A percentile compares a stretch with the other conserved stretches of the same genome.
phyloP scores from a whole-genome alignment of 2,113 vertebrate species.

The Thunnus thynnus region DNA sequence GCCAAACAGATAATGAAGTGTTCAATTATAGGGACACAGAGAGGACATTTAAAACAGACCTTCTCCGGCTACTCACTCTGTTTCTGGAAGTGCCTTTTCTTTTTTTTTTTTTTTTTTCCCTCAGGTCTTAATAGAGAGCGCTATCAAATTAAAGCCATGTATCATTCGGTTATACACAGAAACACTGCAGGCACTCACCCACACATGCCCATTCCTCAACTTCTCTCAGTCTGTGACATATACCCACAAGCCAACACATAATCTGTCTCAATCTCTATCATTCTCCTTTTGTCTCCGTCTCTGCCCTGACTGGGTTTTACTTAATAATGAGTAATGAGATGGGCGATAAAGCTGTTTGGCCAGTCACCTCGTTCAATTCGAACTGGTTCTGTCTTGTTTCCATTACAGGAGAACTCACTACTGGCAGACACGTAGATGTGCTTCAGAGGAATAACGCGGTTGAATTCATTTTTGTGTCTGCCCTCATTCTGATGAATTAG shows the following conservation, averaged over 20 bases:
- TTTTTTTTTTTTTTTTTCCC: not conserved
- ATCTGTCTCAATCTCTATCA: slow-evolving; percentile 52
- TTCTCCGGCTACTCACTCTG: slow-evolving; percentile 61
- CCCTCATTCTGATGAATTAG: slow-evolving; percentile 20
- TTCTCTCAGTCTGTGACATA: slow-evolving; percentile 35
- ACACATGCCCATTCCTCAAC: slow-evolving; percentile 55
- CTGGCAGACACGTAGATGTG: slow-evolving; percentile 9
- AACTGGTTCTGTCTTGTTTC: slow-evolving; percentile 29
- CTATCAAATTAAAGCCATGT: slow-evolving; percentile 80
- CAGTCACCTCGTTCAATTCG: slow-evolving; percentile 31
- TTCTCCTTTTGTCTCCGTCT: slow-evolving; percentile 47
- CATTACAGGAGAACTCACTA: slow-evolving; percentile 31
- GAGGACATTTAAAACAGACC: slow-evolving; percentile 61
- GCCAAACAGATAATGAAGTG: slow-evolving; percentile 79
- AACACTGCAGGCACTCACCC: slow-evolving; percentile 41
- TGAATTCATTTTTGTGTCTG: slow-evolving; percentile 35
- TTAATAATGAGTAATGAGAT: slow-evolving; percentile 59
- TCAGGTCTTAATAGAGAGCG: slow-evolving; percentile 63
- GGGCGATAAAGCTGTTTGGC: slow-evolving; percentile 22
- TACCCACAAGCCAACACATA: slow-evolving; percentile 28
- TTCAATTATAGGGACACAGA: slow-evolving; percentile 79
- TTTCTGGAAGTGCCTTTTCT: slow-evolving; percentile 53
- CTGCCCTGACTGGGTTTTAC: slow-evolving; percentile 38
- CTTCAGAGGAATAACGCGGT: slow-evolving; percentile 31
- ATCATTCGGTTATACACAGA: slow-evolving; percentile 70